Evolutionary conservation across 2,888 invertebrate species (phyloP).

Genomic region (Hermaeophaga mercurialis): DNA sequence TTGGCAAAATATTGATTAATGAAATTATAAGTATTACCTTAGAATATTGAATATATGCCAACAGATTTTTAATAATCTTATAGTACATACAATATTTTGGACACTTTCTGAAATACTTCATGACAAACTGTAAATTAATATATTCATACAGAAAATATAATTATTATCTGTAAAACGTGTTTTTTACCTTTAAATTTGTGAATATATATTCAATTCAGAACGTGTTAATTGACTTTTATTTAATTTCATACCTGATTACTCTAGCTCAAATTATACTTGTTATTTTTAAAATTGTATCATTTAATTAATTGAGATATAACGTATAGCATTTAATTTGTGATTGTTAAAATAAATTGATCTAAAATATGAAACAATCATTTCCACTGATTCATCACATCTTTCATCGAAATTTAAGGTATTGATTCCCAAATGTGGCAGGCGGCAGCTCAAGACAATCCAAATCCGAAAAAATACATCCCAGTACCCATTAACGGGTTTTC

Average conservation of each 20-base stretch:
- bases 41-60: not conserved
- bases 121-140: conserved; percentile 1
- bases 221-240: not conserved
- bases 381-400: too few species aligned
- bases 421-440: conserved; percentile 94
- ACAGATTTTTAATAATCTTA: not conserved
- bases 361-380: too few species aligned
- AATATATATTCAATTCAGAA: not conserved
- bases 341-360: too few species aligned
- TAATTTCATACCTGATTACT: too few species aligned
- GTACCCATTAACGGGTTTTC: conserved; percentile 92
- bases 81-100: not conserved
- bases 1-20: too few species aligned
- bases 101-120: not conserved
- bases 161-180: not conserved
- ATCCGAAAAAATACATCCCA: conserved; percentile 86
- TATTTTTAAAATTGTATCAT: too few species aligned
- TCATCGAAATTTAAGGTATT: conserved; percentile 75
- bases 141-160: too few species aligned
- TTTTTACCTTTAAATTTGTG: not conserved
- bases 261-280: too few species aligned
- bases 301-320: too few species aligned
- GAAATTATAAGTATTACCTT: not conserved
- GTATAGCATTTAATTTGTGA: too few species aligned
- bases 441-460: conserved; percentile 94